Evolutionary conservation across 2,797 vertebrate genomes (phyloP).

Genomic region (Syngnathus acus): DNA sequence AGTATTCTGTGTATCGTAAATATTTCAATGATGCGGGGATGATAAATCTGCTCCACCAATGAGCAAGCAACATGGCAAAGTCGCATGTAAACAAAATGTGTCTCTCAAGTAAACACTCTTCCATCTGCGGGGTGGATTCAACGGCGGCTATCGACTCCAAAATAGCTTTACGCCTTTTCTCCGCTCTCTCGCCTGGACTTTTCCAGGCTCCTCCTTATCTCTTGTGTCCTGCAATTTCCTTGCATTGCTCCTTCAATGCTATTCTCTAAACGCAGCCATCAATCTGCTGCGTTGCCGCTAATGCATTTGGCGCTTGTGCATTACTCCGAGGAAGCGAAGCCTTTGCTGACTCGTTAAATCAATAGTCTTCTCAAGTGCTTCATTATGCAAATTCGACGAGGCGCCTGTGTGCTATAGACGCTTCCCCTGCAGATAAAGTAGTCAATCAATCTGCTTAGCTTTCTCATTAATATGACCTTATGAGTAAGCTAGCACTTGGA

Average conservation of each 20-base stretch:
- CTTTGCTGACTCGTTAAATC: slow-evolving; percentile 7
- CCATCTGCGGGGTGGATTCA: slow-evolving; percentile 2
- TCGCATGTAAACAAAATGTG: neutral
- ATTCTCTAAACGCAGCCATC: neutral
- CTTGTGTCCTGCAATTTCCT: neutral
- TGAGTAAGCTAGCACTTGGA: neutral
- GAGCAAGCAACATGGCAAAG: neutral
- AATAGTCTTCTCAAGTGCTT: neutral
- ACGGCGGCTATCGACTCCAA: neutral
- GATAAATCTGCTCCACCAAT: neutral
- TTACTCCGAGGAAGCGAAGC: neutral
- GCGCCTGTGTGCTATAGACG: neutral
- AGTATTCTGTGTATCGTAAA: neutral
- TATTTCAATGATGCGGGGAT: neutral
- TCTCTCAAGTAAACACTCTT: slow-evolving; percentile 2
- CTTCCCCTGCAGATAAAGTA: neutral
- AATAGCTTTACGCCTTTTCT: slow-evolving; percentile 23
- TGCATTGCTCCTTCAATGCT: neutral
- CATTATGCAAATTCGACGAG: neutral
- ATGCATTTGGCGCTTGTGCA: neutral
- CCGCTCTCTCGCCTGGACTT: slow-evolving; percentile 8
- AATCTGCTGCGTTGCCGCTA: neutral
- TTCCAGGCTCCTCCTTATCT: neutral
- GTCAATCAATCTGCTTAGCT: too few species aligned
- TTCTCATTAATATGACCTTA: too few species aligned